Base-by-base conservation (phyloP, 2,797 vertebrate genomes). In the Ispidina picta region DNA sequence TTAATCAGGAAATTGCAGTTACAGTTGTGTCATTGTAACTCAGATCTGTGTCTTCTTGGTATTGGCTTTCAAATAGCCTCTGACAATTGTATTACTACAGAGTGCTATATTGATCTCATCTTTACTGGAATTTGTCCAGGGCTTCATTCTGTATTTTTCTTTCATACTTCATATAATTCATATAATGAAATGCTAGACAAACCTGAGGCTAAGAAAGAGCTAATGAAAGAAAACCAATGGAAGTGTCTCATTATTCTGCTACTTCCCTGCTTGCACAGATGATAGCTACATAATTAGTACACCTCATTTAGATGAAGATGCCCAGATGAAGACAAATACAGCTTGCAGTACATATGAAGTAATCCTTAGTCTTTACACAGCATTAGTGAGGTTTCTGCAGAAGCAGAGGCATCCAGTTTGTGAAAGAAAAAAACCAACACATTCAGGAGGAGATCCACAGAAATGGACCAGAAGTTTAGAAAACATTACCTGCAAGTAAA, bases 111-210 rank as follows among this genome's bases (percentile, higher is more conserved):
- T 79, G 46, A 12, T 77, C 58, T 77, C 80, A 62, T 37, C 51
- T 68, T 76, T 62, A 17, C 37, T 91, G 85, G 31, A 91, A 69
- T 75, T 77, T 77, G 12, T 87, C 43, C 33, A 58, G 54, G 21
- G 15, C 37, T 72, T 88, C 48, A 60, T 35, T 83, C n/a, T 79
- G 4, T 39, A 39, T 73, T 83, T 94, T 85, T 69, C 39, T 87
- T 88, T 80, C 29, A 13, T 68, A 86, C 86, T 86, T 82, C 49
- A 71, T 66, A 44, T 52, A 86, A 88, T 86, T 77, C 49, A 71
- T 66, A 44, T 52, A 15, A 39, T 65, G 46, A 23, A 56, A 81
- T 51, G 13, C 20, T n/a, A 28, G 63, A 58, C 31, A 83, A 79
- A 82, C 17, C n/a, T 51, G 23, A 79, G 33, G 26, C 54, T 56